Conservation (phyloP, 2,113 vertebrate genomes). For the Toxotes chatareus region DNA sequence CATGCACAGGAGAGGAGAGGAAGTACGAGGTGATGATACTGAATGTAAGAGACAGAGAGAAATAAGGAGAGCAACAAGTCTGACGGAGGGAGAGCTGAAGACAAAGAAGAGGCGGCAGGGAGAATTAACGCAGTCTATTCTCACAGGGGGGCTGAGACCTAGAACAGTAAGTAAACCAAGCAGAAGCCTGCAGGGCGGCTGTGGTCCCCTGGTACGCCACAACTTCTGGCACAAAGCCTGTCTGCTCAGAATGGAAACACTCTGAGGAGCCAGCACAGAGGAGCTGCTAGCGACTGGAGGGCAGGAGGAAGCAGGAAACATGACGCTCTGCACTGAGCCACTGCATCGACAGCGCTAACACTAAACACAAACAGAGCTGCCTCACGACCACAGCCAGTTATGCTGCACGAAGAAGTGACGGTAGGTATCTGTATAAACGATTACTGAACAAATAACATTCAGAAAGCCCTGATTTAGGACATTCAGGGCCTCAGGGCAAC, state of each 20-base stretch:
- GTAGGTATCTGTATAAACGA: background rate
- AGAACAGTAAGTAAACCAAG: slow-evolving; percentile 81
- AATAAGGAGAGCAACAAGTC: slow-evolving; percentile 13
- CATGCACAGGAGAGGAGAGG: background rate
- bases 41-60: background rate
- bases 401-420: background rate
- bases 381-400: background rate
- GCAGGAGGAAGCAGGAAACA: slow-evolving; percentile 49
- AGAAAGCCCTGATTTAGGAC: background rate
- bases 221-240: slow-evolving; percentile 54
- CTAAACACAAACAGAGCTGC: slow-evolving; percentile 12
- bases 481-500: background rate
- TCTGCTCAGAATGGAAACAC: slow-evolving; percentile 46
- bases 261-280: slow-evolving; percentile 17
- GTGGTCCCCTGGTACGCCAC: slow-evolving; percentile 67
- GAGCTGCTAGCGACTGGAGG: slow-evolving; percentile 10
- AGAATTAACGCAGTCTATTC: slow-evolving; percentile 72
- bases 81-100: slow-evolving; percentile 23
- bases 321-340: slow-evolving; percentile 10
- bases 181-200: slow-evolving; percentile 69
- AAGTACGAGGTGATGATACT: background rate
- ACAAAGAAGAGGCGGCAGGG: slow-evolving; percentile 31
- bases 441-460: background rate
- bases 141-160: slow-evolving; percentile 66
- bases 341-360: background rate